Base-by-base conservation (phyloP, 2,113 vertebrate species). In the Leptobrachium leishanense region DNA sequence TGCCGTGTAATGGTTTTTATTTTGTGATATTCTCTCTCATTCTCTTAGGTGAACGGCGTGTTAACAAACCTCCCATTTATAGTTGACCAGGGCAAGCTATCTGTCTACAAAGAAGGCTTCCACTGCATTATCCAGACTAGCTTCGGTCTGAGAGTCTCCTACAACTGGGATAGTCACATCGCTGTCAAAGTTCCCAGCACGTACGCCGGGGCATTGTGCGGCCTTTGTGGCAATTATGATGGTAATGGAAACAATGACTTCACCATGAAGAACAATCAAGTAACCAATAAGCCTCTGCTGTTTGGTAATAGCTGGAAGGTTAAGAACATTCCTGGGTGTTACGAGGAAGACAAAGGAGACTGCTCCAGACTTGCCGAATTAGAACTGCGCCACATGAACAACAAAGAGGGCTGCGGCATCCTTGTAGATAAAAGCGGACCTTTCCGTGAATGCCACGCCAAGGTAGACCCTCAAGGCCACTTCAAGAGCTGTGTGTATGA, bases 71-170 rank as follows among this genome's bases (percentile, higher is more conserved):
- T 93, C 13, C 91, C 90, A 2, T 11, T 83, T 0, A 83, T 63
- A n/a, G 76, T 89, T 59, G 74, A 55, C 13, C 84, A 81, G 41
- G 85, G 79, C 31, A 73, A 85, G 66, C 57, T 90, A 39, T 77
- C 74, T 3, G 82, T 87, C 53, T 85, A 84, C 40, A 84, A 74
- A 64, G 89, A 72, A 62, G 84, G 82, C 2, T 46, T 59, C 10
- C 40, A 50, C 7, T 75, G 31, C 11, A 10, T 67, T 1, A 7
- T 83, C 7, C 69, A 82, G 66, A 83, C 84, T 1, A 82, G 82
- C 68, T 88, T 85, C 59, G 82, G 75, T 59, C 72, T 88, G 15
- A 82, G 84, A 54, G 83, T 96, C 77, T 87, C 88, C 53, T 95
- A 88, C 0, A 82, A 76, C 80, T 79, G 85, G 77, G 68, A 86